Conservation (phyloP, 2,113 vertebrate species). For the Ceuthmochares aereus region DNA sequence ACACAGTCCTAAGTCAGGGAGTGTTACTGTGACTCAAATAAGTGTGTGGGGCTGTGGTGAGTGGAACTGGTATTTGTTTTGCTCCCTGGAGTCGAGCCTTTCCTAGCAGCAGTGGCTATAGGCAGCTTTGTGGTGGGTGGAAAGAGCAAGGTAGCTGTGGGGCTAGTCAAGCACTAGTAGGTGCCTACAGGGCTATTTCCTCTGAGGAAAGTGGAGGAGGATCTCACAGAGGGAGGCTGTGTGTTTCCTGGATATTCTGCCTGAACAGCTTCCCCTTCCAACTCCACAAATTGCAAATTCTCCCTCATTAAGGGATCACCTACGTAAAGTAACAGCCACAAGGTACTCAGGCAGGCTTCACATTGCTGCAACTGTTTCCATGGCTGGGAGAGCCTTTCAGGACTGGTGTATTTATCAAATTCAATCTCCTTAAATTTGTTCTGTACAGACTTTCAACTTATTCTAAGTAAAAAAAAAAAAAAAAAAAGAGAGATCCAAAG, state of each 20-base stretch:
- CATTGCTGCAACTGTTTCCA: not conserved
- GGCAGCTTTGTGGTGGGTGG: not conserved
- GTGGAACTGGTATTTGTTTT: not conserved
- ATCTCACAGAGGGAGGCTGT: not conserved
- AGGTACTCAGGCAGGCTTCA: not conserved
- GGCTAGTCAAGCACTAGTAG: not conserved
- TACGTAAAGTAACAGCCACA: not conserved
- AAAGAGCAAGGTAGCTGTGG: not conserved
- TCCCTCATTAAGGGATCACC: not conserved
- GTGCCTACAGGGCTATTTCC: not conserved
- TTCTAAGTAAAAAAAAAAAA: not conserved
- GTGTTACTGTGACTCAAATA: fast-evolving
- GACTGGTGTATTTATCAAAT: constrained; percentile 31
- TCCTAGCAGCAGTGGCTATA: not conserved
- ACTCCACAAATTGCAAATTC: not conserved
- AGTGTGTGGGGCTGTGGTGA: fast-evolving
- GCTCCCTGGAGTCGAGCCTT: fast-evolving
- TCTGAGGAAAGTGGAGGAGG: not conserved
- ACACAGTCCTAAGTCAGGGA: not conserved
- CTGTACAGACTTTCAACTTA: not conserved
- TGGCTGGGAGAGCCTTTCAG: not conserved
- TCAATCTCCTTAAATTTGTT: constrained; percentile 48
- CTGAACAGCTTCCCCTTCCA: not conserved
- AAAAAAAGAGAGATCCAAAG: not conserved
- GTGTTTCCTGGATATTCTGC: not conserved